phyloP scores from a whole-genome alignment of 1,140 invertebrate genomes.

The Macrostomum lignano region DNA sequence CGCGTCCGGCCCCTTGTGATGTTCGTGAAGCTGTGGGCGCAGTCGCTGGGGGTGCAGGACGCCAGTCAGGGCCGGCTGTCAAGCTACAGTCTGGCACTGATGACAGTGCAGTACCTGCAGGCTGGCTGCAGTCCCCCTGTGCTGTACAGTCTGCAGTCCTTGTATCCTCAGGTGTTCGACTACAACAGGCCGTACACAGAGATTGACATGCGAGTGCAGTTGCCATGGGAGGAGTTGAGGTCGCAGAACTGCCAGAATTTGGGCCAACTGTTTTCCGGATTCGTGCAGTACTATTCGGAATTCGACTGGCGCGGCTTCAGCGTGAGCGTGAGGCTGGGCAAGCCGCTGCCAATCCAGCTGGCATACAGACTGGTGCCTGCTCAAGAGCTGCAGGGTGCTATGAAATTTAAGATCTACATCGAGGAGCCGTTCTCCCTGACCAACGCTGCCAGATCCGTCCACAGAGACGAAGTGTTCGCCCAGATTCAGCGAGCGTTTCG shows the following conservation, averaged over 20 bases:
- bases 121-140: conserved; percentile 48
- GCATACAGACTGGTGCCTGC: neutral
- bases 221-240: conserved; percentile 32
- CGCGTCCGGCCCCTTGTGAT: conserved; percentile 61
- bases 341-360: neutral
- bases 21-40: conserved; percentile 74
- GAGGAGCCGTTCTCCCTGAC: conserved; percentile 2
- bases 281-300: conserved; percentile 54
- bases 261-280: conserved; percentile 55
- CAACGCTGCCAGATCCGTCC: neutral
- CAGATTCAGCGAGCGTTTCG: neutral
- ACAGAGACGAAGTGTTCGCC: neutral
- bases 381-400: conserved; percentile 1
- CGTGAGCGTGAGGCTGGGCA: neutral
- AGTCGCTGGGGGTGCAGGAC: conserved; percentile 69
- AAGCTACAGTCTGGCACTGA: conserved; percentile 73
- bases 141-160: conserved; percentile 49
- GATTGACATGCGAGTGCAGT: conserved; percentile 34
- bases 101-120: conserved; percentile 86
- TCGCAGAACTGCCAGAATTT: conserved; percentile 41
- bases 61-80: conserved; percentile 75
- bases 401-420: neutral
- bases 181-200: conserved; percentile 36
- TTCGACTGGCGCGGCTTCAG: conserved; percentile 10
- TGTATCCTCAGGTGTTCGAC: conserved; percentile 31